Evolutionary conservation across 1,140 invertebrate species (phyloP).

Genomic region (Drosophila kurseongensis): DNA sequence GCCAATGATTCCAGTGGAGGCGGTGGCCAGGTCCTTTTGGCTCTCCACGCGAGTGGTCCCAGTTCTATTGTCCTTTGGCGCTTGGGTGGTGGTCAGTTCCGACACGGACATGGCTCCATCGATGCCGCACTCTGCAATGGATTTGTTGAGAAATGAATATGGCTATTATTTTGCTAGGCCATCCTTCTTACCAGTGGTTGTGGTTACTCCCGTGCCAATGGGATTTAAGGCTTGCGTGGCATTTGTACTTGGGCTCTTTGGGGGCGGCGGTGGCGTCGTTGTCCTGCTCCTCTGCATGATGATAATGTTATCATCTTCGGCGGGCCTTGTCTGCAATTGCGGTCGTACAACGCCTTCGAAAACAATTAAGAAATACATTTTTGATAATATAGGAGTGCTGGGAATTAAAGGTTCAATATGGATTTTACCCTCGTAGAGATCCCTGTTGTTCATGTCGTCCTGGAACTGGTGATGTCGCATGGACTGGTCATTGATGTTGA

Average conservation of each 20-base stretch:
- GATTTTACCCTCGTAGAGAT: slow-evolving; percentile 73
- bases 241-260: slow-evolving; percentile 44
- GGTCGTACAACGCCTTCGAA: slow-evolving; percentile 86
- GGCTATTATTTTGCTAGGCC: not conserved
- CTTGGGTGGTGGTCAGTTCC: slow-evolving; percentile 64
- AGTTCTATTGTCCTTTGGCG: slow-evolving; percentile 74
- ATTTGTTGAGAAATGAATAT: not conserved
- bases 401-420: not conserved
- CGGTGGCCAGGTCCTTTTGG: slow-evolving; percentile 78
- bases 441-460: slow-evolving; percentile 86
- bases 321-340: slow-evolving; percentile 75
- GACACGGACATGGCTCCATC: slow-evolving; percentile 88
- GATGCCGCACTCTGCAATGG: slow-evolving; percentile 85
- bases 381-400: too few species aligned
- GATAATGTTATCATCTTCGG: slow-evolving; percentile 72
- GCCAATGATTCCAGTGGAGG: slow-evolving; percentile 77
- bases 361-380: not conserved
- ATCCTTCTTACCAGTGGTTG: slow-evolving; percentile 42
- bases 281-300: slow-evolving; percentile 67
- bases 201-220: slow-evolving; percentile 31
- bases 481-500: slow-evolving; percentile 89
- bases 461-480: slow-evolving; percentile 92
- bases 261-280: slow-evolving; percentile 78
- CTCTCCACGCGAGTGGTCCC: slow-evolving; percentile 43
- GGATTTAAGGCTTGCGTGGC: slow-evolving; percentile 45